Percentiles rank a stretch among this genome's conserved stretches.
Evolutionary conservation across 2,888 invertebrate species (phyloP).

Genomic region (Anoplius nigerrimus): DNA sequence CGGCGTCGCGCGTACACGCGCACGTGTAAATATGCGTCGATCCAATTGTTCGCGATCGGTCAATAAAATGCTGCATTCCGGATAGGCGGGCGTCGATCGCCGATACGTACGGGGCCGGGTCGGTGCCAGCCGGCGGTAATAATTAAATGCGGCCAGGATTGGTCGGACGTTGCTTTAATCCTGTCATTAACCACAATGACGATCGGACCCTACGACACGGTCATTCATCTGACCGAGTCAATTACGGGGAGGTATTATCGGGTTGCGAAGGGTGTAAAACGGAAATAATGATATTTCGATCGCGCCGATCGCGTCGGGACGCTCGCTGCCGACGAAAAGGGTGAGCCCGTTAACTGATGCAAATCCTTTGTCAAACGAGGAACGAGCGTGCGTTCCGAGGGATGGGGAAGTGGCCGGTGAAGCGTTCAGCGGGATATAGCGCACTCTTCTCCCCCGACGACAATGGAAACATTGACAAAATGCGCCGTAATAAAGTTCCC

Average conservation of each 20-base stretch:
- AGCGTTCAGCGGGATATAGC: too few relatives aligned
- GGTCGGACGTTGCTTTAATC: conserved; percentile 56
- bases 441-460: too few relatives aligned
- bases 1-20: neutral
- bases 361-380: conserved; percentile 43
- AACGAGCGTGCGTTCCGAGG: neutral
- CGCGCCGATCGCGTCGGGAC: conserved; percentile 18
- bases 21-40: conserved; percentile 46
- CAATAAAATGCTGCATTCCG: conserved; percentile 46
- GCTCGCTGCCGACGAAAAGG: neutral
- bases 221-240: conserved; percentile 56
- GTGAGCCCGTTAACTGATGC: conserved; percentile 15
- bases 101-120: conserved; percentile 13
- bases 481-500: too few relatives aligned
- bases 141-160: conserved; percentile 55
- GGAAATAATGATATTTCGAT: conserved; percentile 56
- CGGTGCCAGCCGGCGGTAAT: conserved; percentile 41
- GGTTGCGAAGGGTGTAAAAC: conserved; percentile 56
- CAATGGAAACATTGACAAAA: too few relatives aligned
- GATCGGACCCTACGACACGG: conserved; percentile 40
- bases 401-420: too few relatives aligned
- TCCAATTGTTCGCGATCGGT: conserved; percentile 47
- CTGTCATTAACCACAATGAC: conserved; percentile 60
- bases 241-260: conserved; percentile 60
- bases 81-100: conserved; percentile 14